Base-by-base conservation (phyloP, 1,140 invertebrate species). In the Chymomyza costata region DNA sequence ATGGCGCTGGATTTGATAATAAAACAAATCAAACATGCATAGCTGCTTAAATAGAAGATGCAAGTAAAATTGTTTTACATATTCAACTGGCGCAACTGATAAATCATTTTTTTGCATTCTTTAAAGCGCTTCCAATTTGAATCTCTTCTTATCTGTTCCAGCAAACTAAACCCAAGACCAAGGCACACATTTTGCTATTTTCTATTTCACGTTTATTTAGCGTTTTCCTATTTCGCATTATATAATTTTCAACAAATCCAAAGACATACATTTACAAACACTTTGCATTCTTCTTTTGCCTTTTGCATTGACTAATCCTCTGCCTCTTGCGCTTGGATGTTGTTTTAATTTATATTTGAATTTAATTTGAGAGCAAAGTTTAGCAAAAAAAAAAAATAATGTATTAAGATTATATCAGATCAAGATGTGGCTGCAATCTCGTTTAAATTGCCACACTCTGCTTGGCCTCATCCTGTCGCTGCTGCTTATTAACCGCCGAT, bases 401-500 rank as follows among this genome's bases (percentile, higher is more conserved):
- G 81, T 74, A 53, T 73, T 58, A 61, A 52, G 73, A 78, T 58
- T 78, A 76, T 54, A 50, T 50, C 34, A 52, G 64, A 60, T 68
- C 62, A 49, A n/a, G 49, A 49, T 21, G 16, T 28, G 31, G 21
- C 7, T 31, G 25, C 15, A 13, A 28, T 28, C 6, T 17, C 19
- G 43, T 37, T 54, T 80, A 80, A 50, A 58, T 59, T 47, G 73
- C 67, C 25, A 64, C 73, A 38, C 60, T 52, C 41, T 60, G 67
- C 55, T 81, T 68, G 50, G 68, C 25, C 49, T 80, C 73, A 30
- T 68, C 47, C 35, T 61, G 63, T 53, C 74, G 57, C 56, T 84
- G 69, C 46, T 84, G 68, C 52, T 96, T 96, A 32, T 90, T 86
- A 6, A 93, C 94, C 30, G 97, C 96, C 80, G 95, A 92, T 37